Conservation (phyloP, 2,113 vertebrate genomes). For the Perca schrenkii region DNA sequence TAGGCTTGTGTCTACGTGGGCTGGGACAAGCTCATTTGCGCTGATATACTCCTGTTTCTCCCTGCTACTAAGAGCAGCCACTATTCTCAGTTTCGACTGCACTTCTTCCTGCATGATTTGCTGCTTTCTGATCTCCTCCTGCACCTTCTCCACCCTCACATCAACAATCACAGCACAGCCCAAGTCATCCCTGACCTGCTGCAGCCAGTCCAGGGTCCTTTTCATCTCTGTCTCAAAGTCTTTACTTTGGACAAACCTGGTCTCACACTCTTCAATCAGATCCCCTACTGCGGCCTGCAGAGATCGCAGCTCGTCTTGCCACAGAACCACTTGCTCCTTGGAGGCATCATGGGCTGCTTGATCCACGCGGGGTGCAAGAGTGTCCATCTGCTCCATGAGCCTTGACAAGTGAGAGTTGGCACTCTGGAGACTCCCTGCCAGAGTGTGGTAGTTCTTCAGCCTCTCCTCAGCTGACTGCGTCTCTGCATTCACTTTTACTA, state of each 20-base stretch:
- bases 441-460: constrained; percentile 91
- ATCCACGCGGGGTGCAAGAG: constrained; percentile 88
- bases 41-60: constrained; percentile 90
- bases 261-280: constrained; percentile 92
- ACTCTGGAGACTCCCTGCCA: constrained; percentile 92
- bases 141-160: constrained; percentile 90
- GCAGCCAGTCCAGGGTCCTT: constrained; percentile 92
- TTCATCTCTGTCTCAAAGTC: constrained; percentile 96
- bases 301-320: constrained; percentile 91
- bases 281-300: constrained; percentile 88
- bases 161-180: constrained; percentile 87
- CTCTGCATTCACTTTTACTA: constrained; percentile 90
- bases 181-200: constrained; percentile 89
- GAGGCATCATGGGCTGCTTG: constrained; percentile 85
- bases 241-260: constrained; percentile 87
- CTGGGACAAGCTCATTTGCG: constrained; percentile 92
- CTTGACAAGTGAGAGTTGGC: constrained; percentile 88
- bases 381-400: constrained; percentile 90
- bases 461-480: constrained; percentile 93
- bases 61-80: constrained; percentile 90
- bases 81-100: constrained; percentile 93
- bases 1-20: constrained; percentile 88
- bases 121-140: constrained; percentile 95
- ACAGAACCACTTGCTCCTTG: constrained; percentile 86
- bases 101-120: constrained; percentile 97